A percentile compares a stretch with the other conserved stretches of the same genome.
phyloP scores from a whole-genome alignment of 2,797 vertebrate species.

The Myotis daubentonii region DNA sequence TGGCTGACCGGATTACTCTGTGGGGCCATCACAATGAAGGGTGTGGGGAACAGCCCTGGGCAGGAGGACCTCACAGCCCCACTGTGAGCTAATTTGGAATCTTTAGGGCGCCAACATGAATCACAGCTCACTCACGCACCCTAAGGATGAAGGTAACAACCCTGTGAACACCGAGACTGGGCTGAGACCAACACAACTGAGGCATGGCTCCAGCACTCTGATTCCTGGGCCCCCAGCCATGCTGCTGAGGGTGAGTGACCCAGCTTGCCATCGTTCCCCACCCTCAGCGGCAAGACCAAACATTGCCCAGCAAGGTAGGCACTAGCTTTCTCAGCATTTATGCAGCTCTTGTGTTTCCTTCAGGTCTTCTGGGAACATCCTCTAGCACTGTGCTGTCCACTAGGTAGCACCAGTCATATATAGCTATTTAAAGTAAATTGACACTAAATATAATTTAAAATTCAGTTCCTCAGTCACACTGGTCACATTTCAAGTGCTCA shows the following conservation, averaged over 20 bases:
- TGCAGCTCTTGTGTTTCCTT: not conserved
- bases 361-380: not conserved
- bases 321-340: not conserved
- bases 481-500: conserved; percentile 32
- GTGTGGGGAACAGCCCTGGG: conserved; percentile 5
- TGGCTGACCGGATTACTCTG: not conserved
- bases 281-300: conserved; percentile 25
- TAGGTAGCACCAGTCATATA: not conserved
- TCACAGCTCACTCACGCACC: conserved; percentile 8
- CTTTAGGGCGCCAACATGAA: not conserved
- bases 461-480: not conserved
- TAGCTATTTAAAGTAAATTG: not conserved
- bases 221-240: conserved; percentile 66
- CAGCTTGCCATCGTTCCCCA: conserved; percentile 22
- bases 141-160: conserved; percentile 1
- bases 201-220: conserved; percentile 66
- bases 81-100: conserved; percentile 74
- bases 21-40: conserved; percentile 68
- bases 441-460: not conserved
- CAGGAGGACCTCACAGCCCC: not conserved
- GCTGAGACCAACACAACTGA: not conserved
- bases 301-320: conserved; percentile 60
- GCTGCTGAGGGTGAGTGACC: conserved; percentile 56
- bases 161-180: conserved; percentile 44
- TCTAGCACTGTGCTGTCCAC: not conserved